Evolutionary conservation across 2,113 vertebrate species (phyloP), one percentile per base, ranked within the genome.

Genomic region (Megaptera novaeangliae): DNA sequence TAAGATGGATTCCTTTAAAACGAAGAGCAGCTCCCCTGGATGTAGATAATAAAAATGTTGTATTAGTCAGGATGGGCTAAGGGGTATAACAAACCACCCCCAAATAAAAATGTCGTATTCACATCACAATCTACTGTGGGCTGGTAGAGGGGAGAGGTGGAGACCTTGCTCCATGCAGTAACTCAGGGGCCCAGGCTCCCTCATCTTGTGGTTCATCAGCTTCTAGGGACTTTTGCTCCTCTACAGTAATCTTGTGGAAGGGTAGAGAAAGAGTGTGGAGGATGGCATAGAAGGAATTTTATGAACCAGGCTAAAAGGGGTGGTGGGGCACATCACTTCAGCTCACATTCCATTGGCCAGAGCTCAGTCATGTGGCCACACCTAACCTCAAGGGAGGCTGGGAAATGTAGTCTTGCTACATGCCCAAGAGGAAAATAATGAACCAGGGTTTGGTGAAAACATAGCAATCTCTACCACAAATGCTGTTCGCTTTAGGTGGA

Each of bases 361-460:
- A 61, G 12, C 15, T 64, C 17, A 15, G 59, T 34, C 81, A 63
- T 2, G 49, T 75, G 93, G 10, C 11, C 14, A 21, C 3, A 2
- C 11, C 11, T 25, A 34, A 13, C 71, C 46, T 23, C 85, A 93
- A 85, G 5, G 90, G 44, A 77, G 7, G 15, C 64, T 98, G 97
- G 94, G 96, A 97, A 96, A 92, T 88, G 96, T 59, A 98, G 97
- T 95, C 57, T 68, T 4, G 25, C 34, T 23, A 2, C 1, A 2
- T 29, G 57, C 25, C 69, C 87, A 25, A 14, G 20, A 64, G 39
- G 72, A 36, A 71, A 44, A 23, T 1, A 23, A 4, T 8, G 72
- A 49, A 18, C 12, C 71, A 17, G 41, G 69, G 25, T n/a, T 71
- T 83, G 71, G 69, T 46, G 69, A 34, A 72, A 25, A 49, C 71